phyloP scores from a whole-genome alignment of 2,888 invertebrate species.

The Melanophora roralis region DNA sequence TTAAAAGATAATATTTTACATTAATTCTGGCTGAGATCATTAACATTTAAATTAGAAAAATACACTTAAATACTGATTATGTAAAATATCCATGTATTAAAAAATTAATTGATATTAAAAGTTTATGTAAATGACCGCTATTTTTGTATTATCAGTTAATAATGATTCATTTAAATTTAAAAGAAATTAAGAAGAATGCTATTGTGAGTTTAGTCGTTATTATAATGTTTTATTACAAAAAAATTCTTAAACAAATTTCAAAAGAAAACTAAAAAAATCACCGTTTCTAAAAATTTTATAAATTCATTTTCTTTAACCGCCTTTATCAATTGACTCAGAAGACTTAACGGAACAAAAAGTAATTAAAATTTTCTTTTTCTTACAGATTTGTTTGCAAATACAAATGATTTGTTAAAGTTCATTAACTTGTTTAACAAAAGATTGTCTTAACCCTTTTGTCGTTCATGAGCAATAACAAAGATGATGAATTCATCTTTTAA shows the following conservation, averaged over 20 bases:
- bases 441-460: background rate
- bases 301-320: too few species aligned
- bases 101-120: background rate
- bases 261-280: background rate
- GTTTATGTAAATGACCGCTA: background rate
- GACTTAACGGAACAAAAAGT: too few species aligned
- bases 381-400: constrained; percentile 1
- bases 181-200: constrained; percentile 10
- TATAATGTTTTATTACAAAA: constrained; percentile 4
- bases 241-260: background rate
- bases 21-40: background rate
- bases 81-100: background rate
- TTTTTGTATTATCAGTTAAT: constrained; percentile 23
- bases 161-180: constrained; percentile 34
- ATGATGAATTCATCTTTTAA: constrained; percentile 66
- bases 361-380: too few species aligned
- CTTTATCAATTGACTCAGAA: too few species aligned
- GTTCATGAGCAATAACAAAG: constrained; percentile 36
- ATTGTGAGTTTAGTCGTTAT: constrained; percentile 6
- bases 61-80: background rate
- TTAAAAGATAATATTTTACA: too few species aligned
- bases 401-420: constrained; percentile 17
- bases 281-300: too few species aligned
- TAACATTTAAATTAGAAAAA: background rate
- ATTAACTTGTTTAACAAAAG: background rate